Evolutionary conservation across 2,888 invertebrate species (phyloP).

Genomic region (Tineola bisselliella): DNA sequence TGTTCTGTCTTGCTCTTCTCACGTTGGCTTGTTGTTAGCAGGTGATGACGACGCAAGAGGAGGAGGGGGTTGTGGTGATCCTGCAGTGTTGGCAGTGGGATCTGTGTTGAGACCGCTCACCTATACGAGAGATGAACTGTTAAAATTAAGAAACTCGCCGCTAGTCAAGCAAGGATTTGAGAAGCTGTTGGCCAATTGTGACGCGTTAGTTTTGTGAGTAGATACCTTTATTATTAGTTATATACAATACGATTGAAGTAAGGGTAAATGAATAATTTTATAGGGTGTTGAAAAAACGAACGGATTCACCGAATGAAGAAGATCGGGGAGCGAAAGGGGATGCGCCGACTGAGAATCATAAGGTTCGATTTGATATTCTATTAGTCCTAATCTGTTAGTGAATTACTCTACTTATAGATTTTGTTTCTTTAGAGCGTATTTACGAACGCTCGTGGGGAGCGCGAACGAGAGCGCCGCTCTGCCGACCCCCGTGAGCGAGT

Average conservation of each 20-base stretch:
- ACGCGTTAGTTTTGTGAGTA: constrained; percentile 57
- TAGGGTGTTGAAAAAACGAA: constrained; percentile 55
- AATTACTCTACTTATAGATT: too few species aligned
- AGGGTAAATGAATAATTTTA: background rate
- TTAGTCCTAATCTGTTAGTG: too few species aligned
- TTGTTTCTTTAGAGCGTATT: constrained; percentile 29
- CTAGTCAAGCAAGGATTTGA: constrained; percentile 78
- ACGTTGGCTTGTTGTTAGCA: constrained; percentile 17
- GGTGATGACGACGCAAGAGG: constrained; percentile 35
- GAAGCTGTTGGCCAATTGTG: constrained; percentile 64
- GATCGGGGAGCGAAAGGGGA: constrained; percentile 65
- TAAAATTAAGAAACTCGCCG: constrained; percentile 76
- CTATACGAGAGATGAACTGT: constrained; percentile 75
- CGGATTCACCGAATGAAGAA: constrained; percentile 72
- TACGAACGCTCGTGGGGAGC: constrained; percentile 29
- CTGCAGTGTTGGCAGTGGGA: constrained; percentile 68
- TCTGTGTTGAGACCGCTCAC: constrained; percentile 56
- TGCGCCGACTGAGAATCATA: constrained; percentile 60
- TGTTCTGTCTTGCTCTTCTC: too few species aligned
- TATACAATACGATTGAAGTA: background rate
- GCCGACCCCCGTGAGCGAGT: constrained; percentile 79
- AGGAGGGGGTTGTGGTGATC: constrained; percentile 50
- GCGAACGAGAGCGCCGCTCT: constrained; percentile 52
- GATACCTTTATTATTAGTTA: background rate
- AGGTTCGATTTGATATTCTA: constrained; percentile 49